These are phyloP conservation scores for Caenorhabditis doughertyi DNA, from an alignment of 2,888 invertebrate genomes.

Conservation along the genomic window DNA sequence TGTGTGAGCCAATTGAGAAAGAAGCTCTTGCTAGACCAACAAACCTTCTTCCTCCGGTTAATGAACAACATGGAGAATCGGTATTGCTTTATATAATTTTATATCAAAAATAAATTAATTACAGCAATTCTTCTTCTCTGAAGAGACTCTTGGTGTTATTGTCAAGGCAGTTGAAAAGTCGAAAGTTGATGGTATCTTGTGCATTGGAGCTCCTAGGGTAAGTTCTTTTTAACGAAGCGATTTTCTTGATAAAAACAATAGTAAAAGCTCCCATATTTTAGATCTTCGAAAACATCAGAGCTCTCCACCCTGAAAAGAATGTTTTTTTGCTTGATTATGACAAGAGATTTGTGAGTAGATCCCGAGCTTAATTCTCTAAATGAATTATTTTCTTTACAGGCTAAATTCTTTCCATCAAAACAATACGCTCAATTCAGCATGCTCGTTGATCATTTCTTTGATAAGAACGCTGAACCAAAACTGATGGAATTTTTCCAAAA, in stretches of 20 bases:
- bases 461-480: conserved; percentile 62
- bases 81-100: conserved; percentile 41
- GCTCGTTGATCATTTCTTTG: conserved; percentile 77
- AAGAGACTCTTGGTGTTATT: conserved; percentile 74
- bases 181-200: conserved; percentile 75
- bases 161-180: conserved; percentile 62
- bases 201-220: conserved; percentile 76
- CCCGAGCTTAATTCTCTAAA: neutral
- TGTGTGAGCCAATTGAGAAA: conserved; percentile 63
- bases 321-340: conserved; percentile 79
- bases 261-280: conserved; percentile 24
- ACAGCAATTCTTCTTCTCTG: conserved; percentile 80
- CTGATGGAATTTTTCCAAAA: conserved; percentile 66
- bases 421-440: conserved; percentile 79
- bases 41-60: conserved; percentile 67
- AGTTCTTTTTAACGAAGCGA: neutral
- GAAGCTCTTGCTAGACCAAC: conserved; percentile 67
- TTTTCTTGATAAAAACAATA: neutral
- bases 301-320: conserved; percentile 53
- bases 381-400: conserved; percentile 44
- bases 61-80: conserved; percentile 76
- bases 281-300: conserved; percentile 69
- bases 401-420: conserved; percentile 71
- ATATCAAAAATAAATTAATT: conserved; percentile 28
- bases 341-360: conserved; percentile 74